phyloP scores from a whole-genome alignment of 2,888 invertebrate genomes.

The Luperina nickerlii region DNA sequence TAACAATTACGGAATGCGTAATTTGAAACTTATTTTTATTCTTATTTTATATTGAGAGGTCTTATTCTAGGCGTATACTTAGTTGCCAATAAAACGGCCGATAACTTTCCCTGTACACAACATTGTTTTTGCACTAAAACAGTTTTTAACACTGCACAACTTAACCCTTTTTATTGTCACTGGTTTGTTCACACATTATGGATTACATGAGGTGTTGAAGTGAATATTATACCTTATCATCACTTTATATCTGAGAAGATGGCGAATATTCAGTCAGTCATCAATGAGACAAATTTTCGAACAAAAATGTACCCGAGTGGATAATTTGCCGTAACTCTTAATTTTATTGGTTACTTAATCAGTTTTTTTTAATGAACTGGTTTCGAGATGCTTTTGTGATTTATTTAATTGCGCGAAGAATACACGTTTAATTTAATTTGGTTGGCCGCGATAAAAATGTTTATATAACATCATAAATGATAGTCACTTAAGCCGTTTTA shows the following conservation, averaged over 20 bases:
- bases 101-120: constrained; percentile 32
- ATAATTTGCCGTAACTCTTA: no score
- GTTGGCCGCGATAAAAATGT: constrained; percentile 1
- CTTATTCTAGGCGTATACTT: constrained; percentile 5
- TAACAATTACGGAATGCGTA: neutral
- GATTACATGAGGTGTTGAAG: constrained; percentile 36
- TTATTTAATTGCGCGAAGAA: neutral
- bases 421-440: no score
- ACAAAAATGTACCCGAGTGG: neutral
- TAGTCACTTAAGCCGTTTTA: neutral
- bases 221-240: constrained; percentile 12
- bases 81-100: constrained; percentile 54
- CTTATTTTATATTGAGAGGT: neutral
- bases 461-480: neutral
- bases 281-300: neutral
- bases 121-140: constrained; percentile 52
- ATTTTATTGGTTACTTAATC: neutral
- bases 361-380: no score
- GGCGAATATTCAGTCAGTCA: neutral
- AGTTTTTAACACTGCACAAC: constrained; percentile 60
- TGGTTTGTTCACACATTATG: constrained; percentile 48
- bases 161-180: constrained; percentile 47
- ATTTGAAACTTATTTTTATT: constrained; percentile 1
- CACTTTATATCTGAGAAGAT: neutral
- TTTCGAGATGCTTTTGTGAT: neutral